Conservation (phyloP, 2,113 vertebrate genomes). For the Perca schrenkii region DNA sequence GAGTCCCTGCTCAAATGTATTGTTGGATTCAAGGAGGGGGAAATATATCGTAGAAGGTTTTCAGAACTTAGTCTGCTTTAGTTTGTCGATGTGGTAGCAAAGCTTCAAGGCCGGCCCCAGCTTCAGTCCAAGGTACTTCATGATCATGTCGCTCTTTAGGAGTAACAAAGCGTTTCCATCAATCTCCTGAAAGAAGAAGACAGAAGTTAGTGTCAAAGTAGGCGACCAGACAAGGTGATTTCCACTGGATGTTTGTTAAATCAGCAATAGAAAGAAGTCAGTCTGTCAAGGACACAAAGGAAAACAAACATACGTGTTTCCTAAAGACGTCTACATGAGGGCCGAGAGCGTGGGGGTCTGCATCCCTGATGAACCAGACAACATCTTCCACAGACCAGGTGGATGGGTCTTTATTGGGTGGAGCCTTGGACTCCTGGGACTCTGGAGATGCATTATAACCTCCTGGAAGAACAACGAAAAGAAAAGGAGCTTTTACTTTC, state of each 20-base stretch:
- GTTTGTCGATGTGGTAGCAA: constrained; percentile 96
- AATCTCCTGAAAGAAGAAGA: constrained; percentile 88
- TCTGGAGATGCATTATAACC: constrained; percentile 87
- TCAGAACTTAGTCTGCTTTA: constrained; percentile 95
- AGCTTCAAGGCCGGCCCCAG: constrained; percentile 95
- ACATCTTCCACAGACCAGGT: constrained; percentile 94
- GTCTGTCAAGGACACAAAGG: neutral
- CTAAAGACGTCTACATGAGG: constrained; percentile 93
- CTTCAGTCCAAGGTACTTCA: constrained; percentile 98
- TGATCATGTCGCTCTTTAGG: constrained; percentile 96
- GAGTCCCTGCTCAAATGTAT: constrained; percentile 15
- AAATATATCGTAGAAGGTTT: neutral
- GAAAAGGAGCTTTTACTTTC: neutral
- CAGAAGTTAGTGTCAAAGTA: neutral
- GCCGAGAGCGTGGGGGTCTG: constrained; percentile 93
- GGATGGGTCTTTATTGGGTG: constrained; percentile 89
- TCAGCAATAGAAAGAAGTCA: neutral
- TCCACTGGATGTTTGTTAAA: neutral
- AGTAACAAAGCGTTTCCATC: constrained; percentile 94
- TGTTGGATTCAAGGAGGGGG: constrained; percentile 12
- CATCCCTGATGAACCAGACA: constrained; percentile 92
- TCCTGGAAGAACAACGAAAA: constrained; percentile 51
- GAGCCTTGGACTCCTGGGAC: constrained; percentile 80
- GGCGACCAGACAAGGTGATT: neutral
- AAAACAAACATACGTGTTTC: constrained; percentile 88